A percentile compares a stretch with the other conserved stretches of the same genome.
phyloP scores from a whole-genome alignment of 2,888 invertebrate genomes.

The Trichopoda pennipes region DNA sequence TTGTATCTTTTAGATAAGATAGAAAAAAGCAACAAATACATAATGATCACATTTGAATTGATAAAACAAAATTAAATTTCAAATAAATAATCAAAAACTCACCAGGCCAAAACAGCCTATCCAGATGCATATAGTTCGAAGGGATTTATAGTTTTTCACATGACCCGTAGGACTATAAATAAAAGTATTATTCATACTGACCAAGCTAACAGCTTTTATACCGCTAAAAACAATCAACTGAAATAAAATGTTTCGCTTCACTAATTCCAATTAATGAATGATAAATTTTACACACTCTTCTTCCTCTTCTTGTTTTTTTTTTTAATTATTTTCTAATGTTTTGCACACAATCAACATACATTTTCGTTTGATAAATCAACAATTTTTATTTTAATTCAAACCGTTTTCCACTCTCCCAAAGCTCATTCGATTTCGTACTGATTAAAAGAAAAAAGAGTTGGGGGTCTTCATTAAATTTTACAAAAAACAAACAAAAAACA shows the following conservation, averaged over 20 bases:
- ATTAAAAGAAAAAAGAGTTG: slow-evolving; percentile 34
- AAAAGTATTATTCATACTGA: slow-evolving; percentile 46
- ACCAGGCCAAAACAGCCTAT: slow-evolving; percentile 69
- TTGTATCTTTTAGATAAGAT: slow-evolving; percentile 37
- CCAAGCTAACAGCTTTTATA: not conserved
- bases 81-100: slow-evolving; percentile 46
- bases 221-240: slow-evolving; percentile 5
- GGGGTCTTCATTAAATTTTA: slow-evolving; percentile 28
- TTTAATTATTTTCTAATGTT: slow-evolving; percentile 37
- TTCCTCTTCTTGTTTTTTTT: too few relatives aligned
- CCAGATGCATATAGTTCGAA: slow-evolving; percentile 65
- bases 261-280: slow-evolving; percentile 34
- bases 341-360: slow-evolving; percentile 18
- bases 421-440: slow-evolving; percentile 67
- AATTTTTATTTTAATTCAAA: slow-evolving; percentile 13
- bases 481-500: too few relatives aligned
- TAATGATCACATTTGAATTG: slow-evolving; percentile 8
- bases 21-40: slow-evolving; percentile 27
- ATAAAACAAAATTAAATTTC: slow-evolving; percentile 4
- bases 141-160: slow-evolving; percentile 58
- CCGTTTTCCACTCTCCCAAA: slow-evolving; percentile 57
- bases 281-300: not conserved
- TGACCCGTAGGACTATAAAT: slow-evolving; percentile 50
- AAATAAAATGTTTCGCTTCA: slow-evolving; percentile 45
- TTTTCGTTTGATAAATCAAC: slow-evolving; percentile 12